Evolutionary conservation across 2,797 vertebrate genomes (phyloP), one percentile per base, ranked within the genome.

Genomic region (Buphagus erythrorhynchus): DNA sequence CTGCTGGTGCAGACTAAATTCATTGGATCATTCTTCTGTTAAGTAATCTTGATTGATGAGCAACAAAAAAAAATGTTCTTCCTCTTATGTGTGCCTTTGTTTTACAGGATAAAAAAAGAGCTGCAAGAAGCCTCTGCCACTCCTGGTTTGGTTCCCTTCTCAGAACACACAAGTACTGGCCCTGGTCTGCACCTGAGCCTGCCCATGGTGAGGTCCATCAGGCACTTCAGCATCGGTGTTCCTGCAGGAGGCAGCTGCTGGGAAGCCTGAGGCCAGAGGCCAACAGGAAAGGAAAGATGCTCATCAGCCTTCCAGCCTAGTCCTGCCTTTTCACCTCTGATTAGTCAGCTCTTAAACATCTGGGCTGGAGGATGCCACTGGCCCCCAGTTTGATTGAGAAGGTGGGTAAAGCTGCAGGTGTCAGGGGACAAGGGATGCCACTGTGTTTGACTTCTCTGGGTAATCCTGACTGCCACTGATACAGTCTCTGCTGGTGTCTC

Each of bases 301-400:
- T 79, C 55, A 35, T 40, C 84, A 66, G 18, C 77, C 81, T 81
- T 76, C 83, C 69, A 82, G 46, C 58, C 71, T 24, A 33, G 26
- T 42, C 35, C 38, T 61, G 18, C 82, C 69, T 86, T 91, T 93
- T 95, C 80, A 73, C 35, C 78, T 92, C 79, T 76, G 72, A 90
- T 55, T 33, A 82, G 63, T 43, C 72, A 82, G 35, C 40, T 95
- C 73, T 65, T 73, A 43, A 45, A 58, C 33, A 36, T 18, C 71
- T 54, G 7, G 1, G 35, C 65, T 73, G 49, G 29, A 77, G 55
- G 51, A 83, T 91, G 80, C 67, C 43, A 65, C 76, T 83, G 3
- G 2, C 24, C 75, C 63, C 26, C 52, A 6, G 72, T 90, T 76
- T 76, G 76, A 80, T 59, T 94, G 61, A 90, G 79, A 85, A 88